Evolutionary conservation across 2,797 vertebrate species (phyloP).

Genomic region (Leptatherina wallacei): DNA sequence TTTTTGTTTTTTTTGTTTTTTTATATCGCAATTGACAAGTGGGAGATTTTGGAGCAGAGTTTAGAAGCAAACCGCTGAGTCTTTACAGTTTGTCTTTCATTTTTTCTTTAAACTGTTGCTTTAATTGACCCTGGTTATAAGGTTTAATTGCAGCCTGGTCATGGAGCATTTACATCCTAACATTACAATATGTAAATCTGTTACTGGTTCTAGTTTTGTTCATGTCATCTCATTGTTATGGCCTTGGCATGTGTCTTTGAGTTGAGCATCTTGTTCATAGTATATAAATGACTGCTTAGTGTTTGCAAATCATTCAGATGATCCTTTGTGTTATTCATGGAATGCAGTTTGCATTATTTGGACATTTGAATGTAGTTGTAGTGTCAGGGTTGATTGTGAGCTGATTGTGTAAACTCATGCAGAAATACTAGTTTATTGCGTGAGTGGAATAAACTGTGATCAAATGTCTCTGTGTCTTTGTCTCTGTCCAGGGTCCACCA

Average conservation of each 20-base stretch:
- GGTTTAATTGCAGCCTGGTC: slow-evolving; percentile 1
- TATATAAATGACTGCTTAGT: slow-evolving; percentile 35
- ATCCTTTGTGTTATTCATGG: slow-evolving; percentile 9
- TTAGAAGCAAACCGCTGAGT: not conserved
- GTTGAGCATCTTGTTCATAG: slow-evolving; percentile 33
- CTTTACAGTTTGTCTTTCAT: not conserved
- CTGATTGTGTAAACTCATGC: not conserved
- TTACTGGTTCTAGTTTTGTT: not conserved
- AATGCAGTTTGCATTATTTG: not conserved
- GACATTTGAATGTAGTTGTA: not conserved
- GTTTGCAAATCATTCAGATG: slow-evolving; percentile 26
- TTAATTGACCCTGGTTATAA: not conserved
- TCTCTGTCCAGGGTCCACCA: slow-evolving; percentile 89
- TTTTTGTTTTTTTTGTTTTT: too few species aligned
- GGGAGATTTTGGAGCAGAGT: not conserved
- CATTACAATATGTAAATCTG: slow-evolving; percentile 4
- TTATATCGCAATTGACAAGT: too few species aligned
- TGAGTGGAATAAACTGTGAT: not conserved
- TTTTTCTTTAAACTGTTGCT: not conserved
- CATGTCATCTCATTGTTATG: slow-evolving; percentile 26
- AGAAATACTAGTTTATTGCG: not conserved
- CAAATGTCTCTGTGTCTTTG: slow-evolving; percentile 32
- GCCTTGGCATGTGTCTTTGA: slow-evolving; percentile 56
- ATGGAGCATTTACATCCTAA: slow-evolving; percentile 3
- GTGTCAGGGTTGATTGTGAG: not conserved